Conservation (phyloP, 30 jellyfish, hydroid and myxozoan genomes). For the Turritopsis rubra region DNA sequence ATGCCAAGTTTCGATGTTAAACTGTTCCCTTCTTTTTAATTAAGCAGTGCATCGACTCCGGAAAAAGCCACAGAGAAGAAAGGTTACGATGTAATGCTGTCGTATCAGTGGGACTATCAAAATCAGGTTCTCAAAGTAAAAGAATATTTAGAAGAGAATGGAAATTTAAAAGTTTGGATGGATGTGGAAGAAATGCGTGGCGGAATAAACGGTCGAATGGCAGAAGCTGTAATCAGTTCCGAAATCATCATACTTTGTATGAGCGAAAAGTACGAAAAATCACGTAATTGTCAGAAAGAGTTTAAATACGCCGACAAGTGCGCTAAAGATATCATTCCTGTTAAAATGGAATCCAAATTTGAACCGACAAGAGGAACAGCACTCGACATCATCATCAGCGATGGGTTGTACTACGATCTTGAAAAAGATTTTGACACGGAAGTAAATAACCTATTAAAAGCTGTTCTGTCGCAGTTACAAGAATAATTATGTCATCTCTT, state of each 20-base stretch:
- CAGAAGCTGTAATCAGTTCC: constrained; percentile 15
- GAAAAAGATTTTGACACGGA: not conserved
- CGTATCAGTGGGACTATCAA: constrained; percentile 19
- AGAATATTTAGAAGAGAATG: not conserved
- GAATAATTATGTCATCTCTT: too few relatives aligned
- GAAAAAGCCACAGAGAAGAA: not conserved
- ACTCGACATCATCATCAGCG: not conserved
- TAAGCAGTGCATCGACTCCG: not conserved
- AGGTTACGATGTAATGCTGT: constrained; percentile 1
- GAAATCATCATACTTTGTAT: not conserved
- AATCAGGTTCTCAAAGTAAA: not conserved
- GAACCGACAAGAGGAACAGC: not conserved
- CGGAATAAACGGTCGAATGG: constrained; percentile 11
- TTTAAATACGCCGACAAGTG: constrained; percentile 1
- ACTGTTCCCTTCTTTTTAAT: not conserved
- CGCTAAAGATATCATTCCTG: constrained; percentile 1
- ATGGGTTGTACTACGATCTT: constrained; percentile 1
- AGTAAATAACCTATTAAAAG: constrained; percentile 1
- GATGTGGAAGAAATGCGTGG: constrained; percentile 15
- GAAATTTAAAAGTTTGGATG: constrained; percentile 16
- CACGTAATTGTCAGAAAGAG: constrained; percentile 11
- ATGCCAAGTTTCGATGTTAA: too few relatives aligned
- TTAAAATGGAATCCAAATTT: not conserved
- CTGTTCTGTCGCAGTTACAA: not conserved
- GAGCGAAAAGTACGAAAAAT: constrained; percentile 12